These are phyloP conservation scores for Megaceryle alcyon DNA, from an alignment of 2,797 vertebrate genomes.

Conservation along the genomic window DNA sequence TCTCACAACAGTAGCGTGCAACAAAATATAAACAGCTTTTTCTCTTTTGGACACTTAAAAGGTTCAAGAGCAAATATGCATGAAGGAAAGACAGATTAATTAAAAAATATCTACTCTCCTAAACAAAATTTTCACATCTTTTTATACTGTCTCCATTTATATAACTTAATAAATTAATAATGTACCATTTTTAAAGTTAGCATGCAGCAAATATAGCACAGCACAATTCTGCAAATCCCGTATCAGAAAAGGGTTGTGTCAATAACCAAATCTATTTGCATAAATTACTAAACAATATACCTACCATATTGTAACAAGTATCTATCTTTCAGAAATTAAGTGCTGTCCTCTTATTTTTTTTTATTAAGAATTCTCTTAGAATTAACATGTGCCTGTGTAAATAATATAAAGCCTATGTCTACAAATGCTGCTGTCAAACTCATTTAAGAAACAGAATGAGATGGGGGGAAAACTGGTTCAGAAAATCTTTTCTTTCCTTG, in stretches of 20 bases:
- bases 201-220: not conserved
- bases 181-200: not conserved
- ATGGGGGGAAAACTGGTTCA: not conserved
- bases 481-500: conserved; percentile 26
- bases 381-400: not conserved
- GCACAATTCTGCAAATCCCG: not conserved
- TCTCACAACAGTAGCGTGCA: not conserved
- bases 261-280: conserved; percentile 24
- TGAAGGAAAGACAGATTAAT: not conserved
- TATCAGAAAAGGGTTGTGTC: conserved; percentile 12
- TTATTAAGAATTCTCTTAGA: conserved; percentile 15
- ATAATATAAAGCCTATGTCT: not conserved
- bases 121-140: not conserved
- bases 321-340: conserved; percentile 1
- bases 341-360: not conserved
- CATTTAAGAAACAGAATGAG: conserved; percentile 47
- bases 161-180: not conserved
- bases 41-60: not conserved
- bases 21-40: not conserved
- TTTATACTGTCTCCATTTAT: not conserved
- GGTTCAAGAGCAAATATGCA: conserved; percentile 22
- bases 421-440: conserved; percentile 43
- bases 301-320: not conserved
- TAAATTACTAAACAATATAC: conserved; percentile 7
- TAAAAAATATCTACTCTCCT: not conserved